Base-by-base conservation (phyloP, 2,888 invertebrate genomes). In the Listrodromus nycthemerus region DNA sequence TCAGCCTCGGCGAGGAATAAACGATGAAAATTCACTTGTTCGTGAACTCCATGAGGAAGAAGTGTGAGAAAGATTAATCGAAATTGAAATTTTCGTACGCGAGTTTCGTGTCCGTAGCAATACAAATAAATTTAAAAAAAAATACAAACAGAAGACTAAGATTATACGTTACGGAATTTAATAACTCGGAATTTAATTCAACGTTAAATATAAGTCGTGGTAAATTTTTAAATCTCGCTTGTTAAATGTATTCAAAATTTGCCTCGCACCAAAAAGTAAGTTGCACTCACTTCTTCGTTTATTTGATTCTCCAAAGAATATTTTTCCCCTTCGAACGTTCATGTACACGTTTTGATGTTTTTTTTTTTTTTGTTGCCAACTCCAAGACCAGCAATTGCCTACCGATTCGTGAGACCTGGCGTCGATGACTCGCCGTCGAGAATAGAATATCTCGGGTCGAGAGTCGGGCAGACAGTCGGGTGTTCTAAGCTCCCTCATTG, bases 401-500 rank as follows among this genome's bases (percentile, higher is more conserved):
- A 8, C 7, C 19, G 50, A 19, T 50, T 19, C 50, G 19, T 2
- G 37, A 30, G 30, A 50, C 6, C 7, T 7, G n/a, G 1, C 50
- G 19, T 19, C 19, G 50, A n/a, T 19, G 58, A 10, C 27, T 2
- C 4, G n/a, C 5, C 10, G 58, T 21, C 13, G 13, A 30, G 30
- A 61, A 27, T 24, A 13, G 13, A 27, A 61, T 61, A 27, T 30
- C 58, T 61, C 58, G 58, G 6, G 30, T 61, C 27, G 58, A 27
- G 27, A 37, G 10, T 37, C 16, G 6, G 66, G 45, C 6, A 67
- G 24, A 67, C 45, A 48, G 66, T 21, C 45, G 33, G 75, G 65
- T 61, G 67, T 82, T 74, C 41, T 41, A 41, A 41, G 21, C 69
- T 77, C 77, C 69, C 77, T 78, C 80, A 83, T 70, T 83, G 85